phyloP scores from a whole-genome alignment of 2,113 vertebrate genomes.

The Redunca redunca region DNA sequence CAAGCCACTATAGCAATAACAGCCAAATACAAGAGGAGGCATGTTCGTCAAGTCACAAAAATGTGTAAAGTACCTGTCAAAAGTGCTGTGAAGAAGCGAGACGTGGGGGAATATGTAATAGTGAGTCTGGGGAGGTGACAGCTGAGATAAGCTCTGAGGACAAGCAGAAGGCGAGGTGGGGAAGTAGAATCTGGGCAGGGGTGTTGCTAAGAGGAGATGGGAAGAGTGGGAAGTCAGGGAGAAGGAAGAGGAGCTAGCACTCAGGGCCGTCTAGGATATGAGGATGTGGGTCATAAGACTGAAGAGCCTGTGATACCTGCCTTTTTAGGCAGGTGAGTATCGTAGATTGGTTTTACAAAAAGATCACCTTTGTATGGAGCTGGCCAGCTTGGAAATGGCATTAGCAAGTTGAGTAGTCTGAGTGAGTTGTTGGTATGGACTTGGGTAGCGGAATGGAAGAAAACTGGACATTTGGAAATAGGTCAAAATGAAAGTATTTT shows the following conservation, averaged over 20 bases:
- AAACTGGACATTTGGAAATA: neutral
- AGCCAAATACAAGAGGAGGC: neutral
- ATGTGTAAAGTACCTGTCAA: neutral
- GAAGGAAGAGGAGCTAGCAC: neutral
- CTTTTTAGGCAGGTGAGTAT: neutral
- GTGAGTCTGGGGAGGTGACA: neutral
- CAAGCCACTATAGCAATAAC: neutral
- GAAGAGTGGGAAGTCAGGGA: neutral
- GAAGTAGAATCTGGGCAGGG: neutral
- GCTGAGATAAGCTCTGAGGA: neutral
- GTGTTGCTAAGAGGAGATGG: neutral
- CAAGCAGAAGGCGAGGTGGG: neutral
- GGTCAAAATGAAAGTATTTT: neutral
- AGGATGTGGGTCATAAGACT: neutral
- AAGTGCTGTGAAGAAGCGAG: neutral
- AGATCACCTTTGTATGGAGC: neutral
- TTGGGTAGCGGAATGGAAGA: neutral
- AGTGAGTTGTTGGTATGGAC: neutral
- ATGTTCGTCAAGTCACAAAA: neutral
- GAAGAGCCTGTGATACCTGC: neutral
- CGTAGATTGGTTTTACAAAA: neutral
- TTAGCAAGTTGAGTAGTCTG: neutral
- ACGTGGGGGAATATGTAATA: neutral
- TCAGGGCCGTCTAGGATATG: neutral
- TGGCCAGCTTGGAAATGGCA: neutral